A percentile compares a stretch with the other conserved stretches of the same genome.
phyloP scores from a whole-genome alignment of 1,140 invertebrate species.

The Formica selysi region DNA sequence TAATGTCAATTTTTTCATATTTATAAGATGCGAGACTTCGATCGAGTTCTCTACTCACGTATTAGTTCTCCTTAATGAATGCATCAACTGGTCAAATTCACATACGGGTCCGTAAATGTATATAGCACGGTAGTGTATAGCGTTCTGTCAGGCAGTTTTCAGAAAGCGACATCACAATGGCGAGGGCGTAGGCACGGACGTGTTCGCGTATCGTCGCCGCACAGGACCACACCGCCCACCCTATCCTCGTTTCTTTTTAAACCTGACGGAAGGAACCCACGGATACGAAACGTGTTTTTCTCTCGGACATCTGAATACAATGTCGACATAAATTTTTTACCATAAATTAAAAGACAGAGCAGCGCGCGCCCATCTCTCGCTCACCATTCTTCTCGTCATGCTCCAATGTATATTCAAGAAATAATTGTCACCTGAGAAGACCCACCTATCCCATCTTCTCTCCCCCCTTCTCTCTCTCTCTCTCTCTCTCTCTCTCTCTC shows the following conservation, averaged over 20 bases:
- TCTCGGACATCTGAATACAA: constrained; percentile 78
- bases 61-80: constrained; percentile 25
- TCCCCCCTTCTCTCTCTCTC: neutral
- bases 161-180: constrained; percentile 61
- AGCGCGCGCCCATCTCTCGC: constrained; percentile 36
- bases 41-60: neutral
- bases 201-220: constrained; percentile 49
- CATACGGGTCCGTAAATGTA: constrained; percentile 5
- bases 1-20: neutral
- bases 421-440: constrained; percentile 80
- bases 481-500: constrained; percentile 1
- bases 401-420: constrained; percentile 73
- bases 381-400: constrained; percentile 16
- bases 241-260: constrained; percentile 50
- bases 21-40: neutral
- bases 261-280: constrained; percentile 32
- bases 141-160: constrained; percentile 44
- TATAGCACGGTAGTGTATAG: constrained; percentile 46
- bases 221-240: constrained; percentile 43
- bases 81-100: constrained; percentile 49
- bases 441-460: constrained; percentile 20
- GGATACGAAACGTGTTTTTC: constrained; percentile 67
- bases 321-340: constrained; percentile 79
- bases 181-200: constrained; percentile 54
- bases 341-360: constrained; percentile 77